A percentile compares a stretch with the other conserved stretches of the same genome.
Evolutionary conservation across 2,113 vertebrate species (phyloP).

Genomic region (Pelvicachromis taeniatus): DNA sequence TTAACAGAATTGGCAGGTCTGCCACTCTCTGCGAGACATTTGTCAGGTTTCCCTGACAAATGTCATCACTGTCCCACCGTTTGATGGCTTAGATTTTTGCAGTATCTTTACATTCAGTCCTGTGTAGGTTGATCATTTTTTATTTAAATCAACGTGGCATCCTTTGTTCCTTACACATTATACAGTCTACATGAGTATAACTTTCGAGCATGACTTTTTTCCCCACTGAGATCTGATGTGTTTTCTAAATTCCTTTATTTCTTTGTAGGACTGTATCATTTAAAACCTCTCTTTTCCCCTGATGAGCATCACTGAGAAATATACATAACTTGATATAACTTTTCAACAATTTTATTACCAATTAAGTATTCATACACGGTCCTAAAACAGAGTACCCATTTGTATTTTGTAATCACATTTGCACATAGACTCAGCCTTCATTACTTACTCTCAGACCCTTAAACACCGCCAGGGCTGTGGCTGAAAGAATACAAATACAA

Average conservation of each 20-base stretch:
- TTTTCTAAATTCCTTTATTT: background rate
- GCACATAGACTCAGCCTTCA: background rate
- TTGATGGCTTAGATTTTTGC: too few species aligned
- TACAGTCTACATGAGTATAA: background rate
- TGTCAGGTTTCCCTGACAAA: too few species aligned
- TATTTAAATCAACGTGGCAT: background rate
- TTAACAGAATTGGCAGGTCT: background rate
- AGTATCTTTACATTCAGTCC: background rate
- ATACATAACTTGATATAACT: background rate
- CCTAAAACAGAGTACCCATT: background rate
- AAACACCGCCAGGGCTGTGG: background rate
- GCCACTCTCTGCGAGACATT: background rate
- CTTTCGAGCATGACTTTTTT: background rate
- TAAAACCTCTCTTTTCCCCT: background rate
- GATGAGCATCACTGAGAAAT: background rate
- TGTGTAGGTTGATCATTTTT: background rate
- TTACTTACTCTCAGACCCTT: background rate
- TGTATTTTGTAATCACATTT: background rate
- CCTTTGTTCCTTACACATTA: background rate
- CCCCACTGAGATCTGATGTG: background rate
- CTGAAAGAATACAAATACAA: background rate
- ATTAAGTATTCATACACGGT: background rate
- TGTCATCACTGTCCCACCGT: too few species aligned
- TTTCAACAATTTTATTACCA: background rate
- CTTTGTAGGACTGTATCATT: background rate